Evolutionary conservation across 2,888 invertebrate species (phyloP), one percentile per base, ranked within the genome.

Genomic region (Epistrophe eligans): DNA sequence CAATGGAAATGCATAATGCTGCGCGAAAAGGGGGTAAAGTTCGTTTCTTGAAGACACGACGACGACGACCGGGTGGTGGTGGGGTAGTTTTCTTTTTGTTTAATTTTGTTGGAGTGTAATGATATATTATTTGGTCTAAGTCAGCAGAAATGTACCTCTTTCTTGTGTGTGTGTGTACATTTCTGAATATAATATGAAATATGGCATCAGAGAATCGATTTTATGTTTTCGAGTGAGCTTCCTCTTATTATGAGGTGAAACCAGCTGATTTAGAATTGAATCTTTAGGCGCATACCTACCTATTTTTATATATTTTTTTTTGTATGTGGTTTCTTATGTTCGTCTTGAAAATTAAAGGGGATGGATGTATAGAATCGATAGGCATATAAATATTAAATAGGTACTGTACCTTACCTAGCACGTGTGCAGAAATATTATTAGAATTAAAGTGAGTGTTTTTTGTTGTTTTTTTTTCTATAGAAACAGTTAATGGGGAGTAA

Each of bases 201-300:
- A 35, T 48, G 76, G 79, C 79, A 79, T 83, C 83, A 38, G 79
- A 72, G 76, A 87, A 87, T 87, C 87, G 87, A 87, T 87, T 87
- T 87, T 87, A 43, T 83, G 79, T 83, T 60, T 67, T 67, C 11
- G 13, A 66, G 79, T 60, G 40, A 58, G 38, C 73, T 66, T 64
- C 40, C 77, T 64, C 24, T 17, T 43, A 70, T 70, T n/a, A 38
- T 67, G 28, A 52, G 24, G 55, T 35, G 45, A 67, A 79, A 79
- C 74, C 87, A 87, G 87, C 87, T 87, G 87, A 87, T 83, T 83
- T 87, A 4, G 74, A 76, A 83, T 50, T 38, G 50, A 71, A 40
- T 50, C 71, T 66, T 66, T 71, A 72, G 71, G 71, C 79, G 62
- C 57, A 82, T 71, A 76, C 7, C 52, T 15, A 76, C 13, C 52